Conservation (phyloP, 1,140 invertebrate species). For the Musca vetustissima region DNA sequence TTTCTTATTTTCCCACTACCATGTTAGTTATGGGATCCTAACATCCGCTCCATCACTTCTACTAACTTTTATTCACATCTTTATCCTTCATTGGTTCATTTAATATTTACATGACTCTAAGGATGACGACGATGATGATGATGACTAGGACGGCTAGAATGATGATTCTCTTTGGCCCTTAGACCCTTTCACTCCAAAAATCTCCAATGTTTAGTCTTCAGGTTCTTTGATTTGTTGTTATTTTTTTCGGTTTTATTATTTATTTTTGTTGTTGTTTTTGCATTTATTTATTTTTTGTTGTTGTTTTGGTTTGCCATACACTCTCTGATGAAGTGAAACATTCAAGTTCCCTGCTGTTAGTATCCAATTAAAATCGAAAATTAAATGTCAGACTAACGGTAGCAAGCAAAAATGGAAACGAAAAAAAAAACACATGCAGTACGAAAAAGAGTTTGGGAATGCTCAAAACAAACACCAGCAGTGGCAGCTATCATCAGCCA, state of each 20-base stretch:
- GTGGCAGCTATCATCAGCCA: no score
- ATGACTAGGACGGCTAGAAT: no score
- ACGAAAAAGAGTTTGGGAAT: slow-evolving; percentile 11
- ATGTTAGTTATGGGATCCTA: no score
- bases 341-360: slow-evolving; percentile 51
- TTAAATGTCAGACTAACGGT: slow-evolving; percentile 32
- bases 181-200: background rate
- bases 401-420: slow-evolving; percentile 23
- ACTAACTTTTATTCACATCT: background rate
- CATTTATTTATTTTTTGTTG: slow-evolving; percentile 24
- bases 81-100: slow-evolving; percentile 14
- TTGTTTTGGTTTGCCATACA: background rate
- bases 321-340: slow-evolving; percentile 20
- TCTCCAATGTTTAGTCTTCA: background rate
- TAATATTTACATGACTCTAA: slow-evolving; percentile 6
- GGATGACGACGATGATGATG: no score
- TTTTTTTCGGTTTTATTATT: slow-evolving; percentile 10
- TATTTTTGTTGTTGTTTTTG: slow-evolving; percentile 5
- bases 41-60: no score
- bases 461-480: background rate
- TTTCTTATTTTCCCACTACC: no score
- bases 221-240: slow-evolving; percentile 16
- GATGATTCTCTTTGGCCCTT: background rate
- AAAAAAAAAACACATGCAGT: background rate
- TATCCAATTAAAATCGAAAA: slow-evolving; percentile 48